Evolutionary conservation across 2,888 invertebrate genomes (phyloP).

Genomic region (Agrochola litura): DNA sequence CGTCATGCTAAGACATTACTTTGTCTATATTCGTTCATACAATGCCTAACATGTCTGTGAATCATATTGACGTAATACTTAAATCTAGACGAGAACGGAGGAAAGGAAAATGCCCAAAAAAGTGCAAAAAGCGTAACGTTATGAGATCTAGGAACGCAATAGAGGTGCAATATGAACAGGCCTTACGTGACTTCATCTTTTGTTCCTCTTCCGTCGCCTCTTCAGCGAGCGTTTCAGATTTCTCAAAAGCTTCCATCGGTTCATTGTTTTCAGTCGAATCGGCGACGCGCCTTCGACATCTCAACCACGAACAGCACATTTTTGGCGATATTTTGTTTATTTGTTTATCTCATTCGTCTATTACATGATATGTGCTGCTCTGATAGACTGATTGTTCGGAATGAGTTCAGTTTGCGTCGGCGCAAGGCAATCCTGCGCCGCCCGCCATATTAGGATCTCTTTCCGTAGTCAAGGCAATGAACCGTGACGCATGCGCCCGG

Average conservation of each 20-base stretch:
- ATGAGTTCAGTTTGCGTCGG: constrained; percentile 84
- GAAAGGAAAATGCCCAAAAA: constrained; percentile 67
- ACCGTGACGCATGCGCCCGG: constrained; percentile 84
- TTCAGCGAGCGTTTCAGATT: constrained; percentile 69
- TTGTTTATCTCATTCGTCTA: constrained; percentile 65
- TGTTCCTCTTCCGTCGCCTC: constrained; percentile 72
- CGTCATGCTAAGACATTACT: constrained; percentile 53
- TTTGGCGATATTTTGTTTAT: constrained; percentile 71
- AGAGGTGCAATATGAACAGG: constrained; percentile 71
- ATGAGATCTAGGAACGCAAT: constrained; percentile 65
- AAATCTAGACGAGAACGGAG: constrained; percentile 51
- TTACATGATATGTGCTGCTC: constrained; percentile 76
- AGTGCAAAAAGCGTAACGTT: constrained; percentile 77
- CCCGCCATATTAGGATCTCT: constrained; percentile 88
- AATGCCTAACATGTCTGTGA: constrained; percentile 71
- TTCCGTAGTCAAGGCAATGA: constrained; percentile 89
- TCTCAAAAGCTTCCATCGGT: constrained; percentile 81
- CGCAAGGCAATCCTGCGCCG: constrained; percentile 86
- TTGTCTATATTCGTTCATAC: constrained; percentile 48
- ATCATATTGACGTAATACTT: constrained; percentile 75
- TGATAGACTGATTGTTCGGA: constrained; percentile 80
- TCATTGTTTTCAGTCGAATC: constrained; percentile 78
- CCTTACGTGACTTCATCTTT: constrained; percentile 83
- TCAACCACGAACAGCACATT: constrained; percentile 89
- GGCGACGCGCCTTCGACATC: constrained; percentile 84